Conservation (phyloP, 2,113 vertebrate genomes). For the Budorcas taxicolor region DNA sequence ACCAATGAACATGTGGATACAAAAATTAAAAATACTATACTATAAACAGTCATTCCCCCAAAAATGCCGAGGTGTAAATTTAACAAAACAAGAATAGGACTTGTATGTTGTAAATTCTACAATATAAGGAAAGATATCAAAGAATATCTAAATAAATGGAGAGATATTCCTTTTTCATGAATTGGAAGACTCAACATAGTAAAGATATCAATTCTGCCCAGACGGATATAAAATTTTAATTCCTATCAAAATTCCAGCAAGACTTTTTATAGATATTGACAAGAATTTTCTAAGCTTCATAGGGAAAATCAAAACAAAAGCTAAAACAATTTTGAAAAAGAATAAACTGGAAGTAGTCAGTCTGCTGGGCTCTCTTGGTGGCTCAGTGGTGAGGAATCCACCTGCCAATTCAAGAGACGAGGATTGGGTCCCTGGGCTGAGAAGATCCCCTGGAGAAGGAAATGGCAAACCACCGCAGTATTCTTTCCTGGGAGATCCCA, state of each 20-base stretch:
- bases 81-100: neutral
- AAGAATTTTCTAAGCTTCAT: neutral
- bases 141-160: neutral
- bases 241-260: neutral
- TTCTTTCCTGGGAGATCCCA: neutral
- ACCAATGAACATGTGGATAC: neutral
- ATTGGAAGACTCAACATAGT: neutral
- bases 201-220: neutral
- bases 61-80: neutral
- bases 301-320: neutral
- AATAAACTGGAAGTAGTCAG: neutral
- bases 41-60: neutral
- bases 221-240: neutral
- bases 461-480: neutral
- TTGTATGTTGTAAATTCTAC: neutral
- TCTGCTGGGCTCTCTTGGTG: neutral
- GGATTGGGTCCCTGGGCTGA: neutral
- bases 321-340: neutral
- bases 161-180: neutral
- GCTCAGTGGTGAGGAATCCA: neutral
- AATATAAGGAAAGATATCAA: neutral
- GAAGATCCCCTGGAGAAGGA: neutral
- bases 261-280: neutral
- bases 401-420: neutral
- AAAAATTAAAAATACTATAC: neutral